These are phyloP conservation scores for Aromia moschata DNA, from an alignment of 2,888 invertebrate genomes.

Conservation along the genomic window DNA sequence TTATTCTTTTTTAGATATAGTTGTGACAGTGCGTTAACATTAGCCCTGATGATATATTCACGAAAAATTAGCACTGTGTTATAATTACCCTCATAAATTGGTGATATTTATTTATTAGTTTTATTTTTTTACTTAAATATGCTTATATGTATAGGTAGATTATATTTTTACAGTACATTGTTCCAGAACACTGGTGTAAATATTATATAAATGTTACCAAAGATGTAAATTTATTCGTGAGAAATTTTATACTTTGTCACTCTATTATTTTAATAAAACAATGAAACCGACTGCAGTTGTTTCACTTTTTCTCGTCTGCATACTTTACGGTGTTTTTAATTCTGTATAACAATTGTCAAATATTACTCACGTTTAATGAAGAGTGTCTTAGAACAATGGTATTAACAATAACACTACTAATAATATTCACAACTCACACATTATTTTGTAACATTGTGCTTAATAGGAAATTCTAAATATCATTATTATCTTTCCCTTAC, in stretches of 20 bases:
- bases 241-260: conserved; percentile 27
- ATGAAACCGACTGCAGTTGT: conserved; percentile 34
- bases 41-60: no score
- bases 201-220: conserved; percentile 52
- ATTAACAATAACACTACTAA: no score
- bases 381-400: no score
- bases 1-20: no score
- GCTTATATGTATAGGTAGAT: conserved; percentile 18
- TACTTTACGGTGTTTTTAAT: no score
- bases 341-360: conserved; percentile 15
- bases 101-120: conserved; percentile 24
- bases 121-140: conserved; percentile 36
- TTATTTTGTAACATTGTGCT: no score
- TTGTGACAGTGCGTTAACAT: no score
- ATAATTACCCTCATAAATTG: no score
- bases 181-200: conserved; percentile 39
- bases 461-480: no score
- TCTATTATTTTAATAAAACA: conserved; percentile 31
- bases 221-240: conserved; percentile 49
- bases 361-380: background rate
- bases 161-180: conserved; percentile 24
- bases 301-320: conserved; percentile 37
- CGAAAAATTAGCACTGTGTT: no score
- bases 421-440: no score
- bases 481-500: no score